phyloP scores from a whole-genome alignment of 2,113 vertebrate genomes.

The Irena cyanogastra region DNA sequence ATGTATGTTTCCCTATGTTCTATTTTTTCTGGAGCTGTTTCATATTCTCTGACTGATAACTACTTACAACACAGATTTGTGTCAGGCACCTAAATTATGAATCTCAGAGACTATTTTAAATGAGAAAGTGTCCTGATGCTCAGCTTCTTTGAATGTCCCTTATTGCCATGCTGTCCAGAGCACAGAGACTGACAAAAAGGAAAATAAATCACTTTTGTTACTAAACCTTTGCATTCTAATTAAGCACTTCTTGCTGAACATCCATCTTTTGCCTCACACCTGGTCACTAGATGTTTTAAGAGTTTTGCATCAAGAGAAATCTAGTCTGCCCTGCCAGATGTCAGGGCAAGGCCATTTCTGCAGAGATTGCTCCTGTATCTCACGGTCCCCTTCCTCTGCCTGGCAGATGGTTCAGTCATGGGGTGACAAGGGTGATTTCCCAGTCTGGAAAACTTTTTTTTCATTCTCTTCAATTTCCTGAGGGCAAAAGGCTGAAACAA shows the following conservation, averaged over 20 bases:
- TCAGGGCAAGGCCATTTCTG: background rate
- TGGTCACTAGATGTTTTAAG: background rate
- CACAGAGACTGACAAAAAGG: background rate
- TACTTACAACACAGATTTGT: background rate
- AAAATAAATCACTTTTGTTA: slow-evolving; percentile 2
- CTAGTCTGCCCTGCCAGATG: background rate
- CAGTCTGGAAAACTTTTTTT: background rate
- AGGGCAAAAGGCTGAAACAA: background rate
- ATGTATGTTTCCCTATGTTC: background rate
- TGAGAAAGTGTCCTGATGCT: background rate
- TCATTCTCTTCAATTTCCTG: background rate
- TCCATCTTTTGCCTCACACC: background rate
- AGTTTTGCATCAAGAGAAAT: background rate
- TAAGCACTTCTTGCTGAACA: background rate
- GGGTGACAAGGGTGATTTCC: background rate
- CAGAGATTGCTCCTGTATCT: background rate
- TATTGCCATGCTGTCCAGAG: background rate
- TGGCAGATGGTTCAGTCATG: background rate
- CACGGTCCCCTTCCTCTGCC: background rate
- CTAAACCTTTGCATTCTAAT: background rate
- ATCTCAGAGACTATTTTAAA: background rate
- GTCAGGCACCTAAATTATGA: background rate
- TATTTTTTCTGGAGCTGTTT: background rate
- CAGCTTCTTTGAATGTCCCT: background rate
- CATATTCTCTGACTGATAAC: background rate